Percentiles rank a stretch among this genome's conserved stretches.
phyloP scores from a whole-genome alignment of 2,888 invertebrate species.

The Tetragonula carbonaria region DNA sequence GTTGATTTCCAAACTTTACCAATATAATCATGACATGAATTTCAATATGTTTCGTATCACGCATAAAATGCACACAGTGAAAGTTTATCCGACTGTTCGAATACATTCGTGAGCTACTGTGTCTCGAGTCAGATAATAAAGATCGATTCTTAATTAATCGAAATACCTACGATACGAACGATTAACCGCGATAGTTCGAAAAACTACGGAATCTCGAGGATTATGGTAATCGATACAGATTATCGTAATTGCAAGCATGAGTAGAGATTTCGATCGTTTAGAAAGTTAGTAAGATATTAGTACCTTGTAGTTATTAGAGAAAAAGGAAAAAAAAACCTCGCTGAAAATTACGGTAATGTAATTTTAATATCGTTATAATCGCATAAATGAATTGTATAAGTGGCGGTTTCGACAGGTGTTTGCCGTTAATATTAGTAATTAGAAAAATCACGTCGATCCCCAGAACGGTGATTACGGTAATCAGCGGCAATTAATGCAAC shows the following conservation, averaged over 20 bases:
- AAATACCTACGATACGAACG: not conserved
- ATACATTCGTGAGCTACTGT: too few relatives aligned
- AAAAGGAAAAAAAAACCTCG: not conserved
- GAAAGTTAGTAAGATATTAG: not conserved
- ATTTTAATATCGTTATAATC: conserved; percentile 11
- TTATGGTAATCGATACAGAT: not conserved
- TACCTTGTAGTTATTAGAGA: not conserved
- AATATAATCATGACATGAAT: too few relatives aligned
- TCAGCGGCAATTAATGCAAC: not conserved
- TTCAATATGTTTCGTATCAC: too few relatives aligned
- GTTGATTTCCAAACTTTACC: too few relatives aligned
- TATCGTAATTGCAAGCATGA: not conserved
- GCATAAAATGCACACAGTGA: too few relatives aligned
- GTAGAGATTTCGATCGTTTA: conserved; percentile 11
- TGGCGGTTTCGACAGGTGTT: not conserved
- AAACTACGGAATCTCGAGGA: not conserved
- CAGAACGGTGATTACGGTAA: not conserved
- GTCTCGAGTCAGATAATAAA: not conserved
- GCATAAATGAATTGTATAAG: not conserved
- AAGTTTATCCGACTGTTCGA: too few relatives aligned
- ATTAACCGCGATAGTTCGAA: not conserved
- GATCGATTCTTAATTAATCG: not conserved
- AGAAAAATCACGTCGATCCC: not conserved
- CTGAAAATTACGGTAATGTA: not conserved
- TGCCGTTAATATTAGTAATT: not conserved